Base-by-base conservation (phyloP, 1,140 invertebrate species). In the Drosophila ironensis region DNA sequence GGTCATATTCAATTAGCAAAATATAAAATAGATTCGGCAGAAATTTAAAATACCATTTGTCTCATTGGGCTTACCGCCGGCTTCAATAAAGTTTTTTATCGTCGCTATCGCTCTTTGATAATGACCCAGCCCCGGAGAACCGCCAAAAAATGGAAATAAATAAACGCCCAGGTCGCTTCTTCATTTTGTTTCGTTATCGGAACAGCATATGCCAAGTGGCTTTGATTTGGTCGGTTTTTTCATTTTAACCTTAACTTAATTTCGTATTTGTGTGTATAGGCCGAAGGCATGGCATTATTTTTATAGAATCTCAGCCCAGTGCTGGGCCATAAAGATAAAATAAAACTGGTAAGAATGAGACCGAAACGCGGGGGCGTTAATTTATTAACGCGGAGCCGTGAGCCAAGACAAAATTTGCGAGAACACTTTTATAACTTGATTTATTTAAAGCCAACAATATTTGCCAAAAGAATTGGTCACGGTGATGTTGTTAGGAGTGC, bases 341-440 rank as follows among this genome's bases (percentile, higher is more conserved):
- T 30, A 25, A 33, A 66, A 41, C 48, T 33, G 56, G 48, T 11
- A 12, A 33, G 78, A 48, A 57, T 56, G 33, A 38, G 48, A 30
- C 45, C 51, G 6, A 11, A 33, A 33, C 11, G 59, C 59, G 78
- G 82, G 78, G 78, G 78, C 50, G 78, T 63, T 86, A 78, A 84
- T 84, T 84, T 84, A 84, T 84, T 70, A 86, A 61, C 50, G 54
- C 48, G 61, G 38, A 70, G 66, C 64, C 52, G 57, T 59, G 40
- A 80, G 70, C 78, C 73, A 74, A 82, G 72, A 84, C 69, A 48
- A 77, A 82, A 84, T 73, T 69, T 61, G 42, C 48, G 57, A 44
- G 40, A 69, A 63, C 73, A 84, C 66, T 86, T 84, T 84, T 84
- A 82, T 82, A 84, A 84, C 77, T 84, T 82, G 78, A 84, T 81